A percentile compares a stretch with the other conserved stretches of the same genome.
These are phyloP conservation scores for Dolomedes plantarius DNA, from an alignment of 2,888 invertebrate genomes.

Conservation along the genomic window DNA sequence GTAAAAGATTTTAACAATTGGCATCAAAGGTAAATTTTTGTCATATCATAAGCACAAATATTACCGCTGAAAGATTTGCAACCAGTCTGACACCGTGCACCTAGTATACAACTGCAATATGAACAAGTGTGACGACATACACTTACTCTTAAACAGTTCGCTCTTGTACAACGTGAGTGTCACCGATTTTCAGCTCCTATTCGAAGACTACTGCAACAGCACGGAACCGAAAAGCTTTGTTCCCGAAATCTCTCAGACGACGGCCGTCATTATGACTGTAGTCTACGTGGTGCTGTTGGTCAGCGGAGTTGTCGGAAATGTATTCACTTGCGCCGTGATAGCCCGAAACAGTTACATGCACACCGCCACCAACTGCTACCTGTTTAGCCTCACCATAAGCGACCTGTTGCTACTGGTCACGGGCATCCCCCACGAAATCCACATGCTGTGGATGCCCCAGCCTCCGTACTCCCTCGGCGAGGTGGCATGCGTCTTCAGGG, in stretches of 20 bases:
- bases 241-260: background rate
- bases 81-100: no score
- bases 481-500: slow-evolving; percentile 85
- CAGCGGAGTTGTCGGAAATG: slow-evolving; percentile 86
- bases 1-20: no score
- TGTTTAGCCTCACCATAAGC: slow-evolving; percentile 87
- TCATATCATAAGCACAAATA: no score
- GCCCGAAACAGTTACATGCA: slow-evolving; percentile 87
- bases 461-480: slow-evolving; percentile 81
- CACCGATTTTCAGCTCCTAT: background rate
- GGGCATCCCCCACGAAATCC: slow-evolving; percentile 88
- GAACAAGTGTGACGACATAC: background rate
- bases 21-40: no score
- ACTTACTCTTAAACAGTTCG: background rate
- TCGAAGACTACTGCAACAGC: background rate
- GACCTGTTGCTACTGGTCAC: slow-evolving; percentile 86
- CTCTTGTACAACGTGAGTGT: background rate
- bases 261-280: slow-evolving; percentile 79
- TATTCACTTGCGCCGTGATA: slow-evolving; percentile 87
- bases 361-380: slow-evolving; percentile 89
- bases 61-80: no score
- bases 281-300: slow-evolving; percentile 84
- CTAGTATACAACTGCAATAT: no score
- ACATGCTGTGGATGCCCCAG: slow-evolving; percentile 77
- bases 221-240: background rate